These are phyloP conservation scores for Charanyca ferruginea DNA, from an alignment of 2,888 invertebrate genomes.

Conservation along the genomic window DNA sequence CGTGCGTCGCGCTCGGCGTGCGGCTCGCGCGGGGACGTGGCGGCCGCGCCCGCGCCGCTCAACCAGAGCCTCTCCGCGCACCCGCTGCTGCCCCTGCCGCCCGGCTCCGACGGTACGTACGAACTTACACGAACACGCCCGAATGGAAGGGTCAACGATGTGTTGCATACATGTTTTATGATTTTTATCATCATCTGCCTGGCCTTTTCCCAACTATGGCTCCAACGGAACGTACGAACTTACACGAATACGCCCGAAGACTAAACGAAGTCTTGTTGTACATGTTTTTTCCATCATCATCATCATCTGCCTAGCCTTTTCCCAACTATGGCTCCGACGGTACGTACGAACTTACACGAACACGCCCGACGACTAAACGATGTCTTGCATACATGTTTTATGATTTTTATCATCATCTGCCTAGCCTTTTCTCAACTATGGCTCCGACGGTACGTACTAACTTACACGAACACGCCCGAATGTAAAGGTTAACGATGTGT, in stretches of 20 bases:
- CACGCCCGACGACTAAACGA: conserved; percentile 14
- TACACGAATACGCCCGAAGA: too few relatives aligned
- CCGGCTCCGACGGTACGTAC: conserved; percentile 91
- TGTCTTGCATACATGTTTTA: conserved; percentile 16
- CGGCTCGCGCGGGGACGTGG: conserved; percentile 96
- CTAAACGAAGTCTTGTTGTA: too few relatives aligned
- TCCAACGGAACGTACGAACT: too few relatives aligned
- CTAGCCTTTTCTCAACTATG: background rate
- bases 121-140: conserved; percentile 7
- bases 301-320: too few relatives aligned
- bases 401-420: background rate
- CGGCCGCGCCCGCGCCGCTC: conserved; percentile 89
- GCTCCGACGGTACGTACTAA: too few relatives aligned
- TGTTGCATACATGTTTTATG: conserved; percentile 13
- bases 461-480: too few relatives aligned
- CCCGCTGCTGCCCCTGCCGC: conserved; percentile 97
- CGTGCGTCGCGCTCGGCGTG: conserved; percentile 95
- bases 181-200: too few relatives aligned
- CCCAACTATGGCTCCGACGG: conserved; percentile 92
- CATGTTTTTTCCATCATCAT: too few relatives aligned
- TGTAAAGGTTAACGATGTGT: conserved; percentile 14
- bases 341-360: conserved; percentile 74
- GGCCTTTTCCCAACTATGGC: background rate
- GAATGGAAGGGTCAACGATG: conserved; percentile 15
- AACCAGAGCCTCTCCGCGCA: conserved; percentile 96